Base-by-base conservation (phyloP, 2,888 invertebrate species). In the Dynastes maya region DNA sequence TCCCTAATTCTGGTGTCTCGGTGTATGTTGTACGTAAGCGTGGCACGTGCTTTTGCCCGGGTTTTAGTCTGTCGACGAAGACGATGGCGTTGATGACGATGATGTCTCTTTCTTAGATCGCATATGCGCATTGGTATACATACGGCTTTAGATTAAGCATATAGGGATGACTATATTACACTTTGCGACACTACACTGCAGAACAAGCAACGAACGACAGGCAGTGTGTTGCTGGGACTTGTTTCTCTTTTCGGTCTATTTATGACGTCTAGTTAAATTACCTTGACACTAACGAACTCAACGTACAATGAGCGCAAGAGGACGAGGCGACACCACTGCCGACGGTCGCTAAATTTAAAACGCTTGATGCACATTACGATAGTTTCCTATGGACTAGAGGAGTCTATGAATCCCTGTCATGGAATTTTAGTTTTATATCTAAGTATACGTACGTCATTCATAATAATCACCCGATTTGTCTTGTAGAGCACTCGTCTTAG, bases 211-310 rank as follows among this genome's bases (percentile, higher is more conserved):
- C 53, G 53, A 53, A 13, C 67, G 22, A 45, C 61, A 68, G 32
- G 27, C 55, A 51, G 51, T 40, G 11, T 51, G 37, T 68, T 27
- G n/a, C 13, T 9, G 5, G 40, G 65, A 22, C n/a, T 74, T n/a
- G 55, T 74, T 74, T 74, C 45, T 74, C 72, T 61, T 61, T 61
- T 74, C 72, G 72, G 82, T 86, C 86, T 88, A 88, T 88, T 88
- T 88, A 88, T 87, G 88, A 88, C 85, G 85, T 85, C 86, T 85
- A 85, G 86, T 85, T 88, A 87, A 88, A 88, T 88, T 87, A 88
- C 88, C 88, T 87, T 87, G 88, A 88, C 88, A 87, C 87, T 87
- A 87, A 87, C 86, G 86, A 87, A 87, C 84, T 86, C 84, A 84
- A 84, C 55, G 22, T 83, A 84, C 83, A 83, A 83, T 83, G 82